A percentile compares a stretch with the other conserved stretches of the same genome.
phyloP scores from a whole-genome alignment of 2,888 invertebrate genomes.

The Stegana nigrithorax region DNA sequence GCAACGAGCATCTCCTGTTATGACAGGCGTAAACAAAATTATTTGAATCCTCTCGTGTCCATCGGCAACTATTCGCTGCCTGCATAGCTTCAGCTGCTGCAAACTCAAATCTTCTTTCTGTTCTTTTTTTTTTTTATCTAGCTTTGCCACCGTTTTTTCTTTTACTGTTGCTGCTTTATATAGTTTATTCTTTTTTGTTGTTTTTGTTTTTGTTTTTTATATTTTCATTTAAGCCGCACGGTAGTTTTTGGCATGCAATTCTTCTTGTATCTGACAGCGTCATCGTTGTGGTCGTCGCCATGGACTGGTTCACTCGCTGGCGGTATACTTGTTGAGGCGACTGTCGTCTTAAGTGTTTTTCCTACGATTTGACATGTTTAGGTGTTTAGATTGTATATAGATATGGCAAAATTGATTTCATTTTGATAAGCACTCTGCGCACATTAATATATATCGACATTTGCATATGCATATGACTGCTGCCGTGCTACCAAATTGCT shows the following conservation, averaged over 20 bases:
- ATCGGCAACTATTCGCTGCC: background rate
- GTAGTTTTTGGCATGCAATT: no score
- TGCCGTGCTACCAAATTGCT: no score
- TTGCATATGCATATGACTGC: no score
- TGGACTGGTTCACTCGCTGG: no score
- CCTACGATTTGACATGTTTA: slow-evolving; percentile 54
- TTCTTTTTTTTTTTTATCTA: no score
- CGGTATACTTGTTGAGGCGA: no score
- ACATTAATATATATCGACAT: background rate
- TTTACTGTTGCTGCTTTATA: no score
- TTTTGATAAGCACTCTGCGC: slow-evolving; percentile 49
- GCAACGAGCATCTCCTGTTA: slow-evolving; percentile 47
- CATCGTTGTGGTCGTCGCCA: no score
- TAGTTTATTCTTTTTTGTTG: no score
- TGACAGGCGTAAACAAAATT: slow-evolving; percentile 66
- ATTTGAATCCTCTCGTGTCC: slow-evolving; percentile 42
- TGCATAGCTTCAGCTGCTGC: background rate
- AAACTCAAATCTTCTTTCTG: no score
- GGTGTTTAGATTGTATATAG: slow-evolving; percentile 48
- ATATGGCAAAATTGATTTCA: slow-evolving; percentile 52
- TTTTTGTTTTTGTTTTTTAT: background rate
- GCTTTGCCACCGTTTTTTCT: no score
- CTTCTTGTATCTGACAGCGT: no score
- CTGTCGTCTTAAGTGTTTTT: slow-evolving; percentile 47
- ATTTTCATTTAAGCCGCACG: background rate